These are phyloP conservation scores for Auanema sp. DNA, from an alignment of 2,888 invertebrate genomes.

Conservation along the genomic window DNA sequence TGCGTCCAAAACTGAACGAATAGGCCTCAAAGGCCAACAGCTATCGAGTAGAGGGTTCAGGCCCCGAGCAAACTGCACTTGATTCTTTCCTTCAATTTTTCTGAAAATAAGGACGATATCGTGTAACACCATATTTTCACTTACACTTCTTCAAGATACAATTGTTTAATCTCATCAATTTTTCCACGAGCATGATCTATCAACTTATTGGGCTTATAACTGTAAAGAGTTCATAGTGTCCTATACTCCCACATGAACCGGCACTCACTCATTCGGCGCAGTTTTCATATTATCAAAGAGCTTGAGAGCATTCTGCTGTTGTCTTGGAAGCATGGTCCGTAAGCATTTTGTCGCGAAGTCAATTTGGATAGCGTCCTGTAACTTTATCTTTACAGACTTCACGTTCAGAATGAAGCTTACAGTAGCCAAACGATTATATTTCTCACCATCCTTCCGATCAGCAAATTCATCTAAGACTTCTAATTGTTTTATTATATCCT, in stretches of 20 bases:
- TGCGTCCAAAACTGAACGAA: constrained; percentile 50
- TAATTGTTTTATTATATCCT: constrained; percentile 52
- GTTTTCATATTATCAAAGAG: constrained; percentile 52
- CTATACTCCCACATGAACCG: constrained; percentile 13
- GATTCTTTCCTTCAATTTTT: neutral
- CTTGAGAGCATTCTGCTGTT: constrained; percentile 47
- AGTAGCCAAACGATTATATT: constrained; percentile 53
- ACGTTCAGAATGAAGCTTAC: constrained; percentile 25
- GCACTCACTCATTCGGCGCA: constrained; percentile 13
- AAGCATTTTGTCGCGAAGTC: constrained; percentile 55
- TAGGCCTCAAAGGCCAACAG: constrained; percentile 54
- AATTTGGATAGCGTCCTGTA: constrained; percentile 58
- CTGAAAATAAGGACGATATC: neutral
- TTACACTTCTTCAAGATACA: constrained; percentile 56
- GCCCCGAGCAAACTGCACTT: constrained; percentile 46
- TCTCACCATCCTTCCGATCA: constrained; percentile 39
- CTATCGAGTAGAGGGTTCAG: constrained; percentile 52
- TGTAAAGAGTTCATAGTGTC: neutral
- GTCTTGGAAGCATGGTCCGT: constrained; percentile 41
- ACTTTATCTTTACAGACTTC: neutral
- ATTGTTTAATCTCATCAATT: constrained; percentile 50
- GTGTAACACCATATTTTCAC: constrained; percentile 26
- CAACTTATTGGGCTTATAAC: constrained; percentile 21
- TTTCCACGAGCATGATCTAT: constrained; percentile 37
- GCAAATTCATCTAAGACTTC: constrained; percentile 51